These are phyloP conservation scores for Scleropages formosus DNA, from an alignment of 2,797 vertebrate genomes.

Conservation along the genomic window DNA sequence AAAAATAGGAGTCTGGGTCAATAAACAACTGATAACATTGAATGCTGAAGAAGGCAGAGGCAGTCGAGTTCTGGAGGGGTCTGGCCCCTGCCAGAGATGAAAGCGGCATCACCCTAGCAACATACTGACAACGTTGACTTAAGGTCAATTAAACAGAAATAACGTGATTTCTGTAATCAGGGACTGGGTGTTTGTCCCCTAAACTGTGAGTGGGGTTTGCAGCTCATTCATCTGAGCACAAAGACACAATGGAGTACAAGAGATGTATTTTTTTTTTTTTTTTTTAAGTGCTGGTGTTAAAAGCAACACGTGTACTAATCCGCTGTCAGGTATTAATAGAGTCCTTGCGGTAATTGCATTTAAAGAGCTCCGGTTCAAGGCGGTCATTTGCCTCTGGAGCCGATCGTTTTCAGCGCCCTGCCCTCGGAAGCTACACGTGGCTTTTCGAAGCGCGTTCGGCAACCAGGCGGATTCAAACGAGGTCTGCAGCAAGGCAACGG, in stretches of 20 bases:
- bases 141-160: not conserved
- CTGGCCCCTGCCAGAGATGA: not conserved
- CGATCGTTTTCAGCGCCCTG: no score
- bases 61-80: not conserved
- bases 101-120: not conserved
- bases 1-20: constrained; percentile 9
- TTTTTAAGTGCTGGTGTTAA: no score
- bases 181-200: not conserved
- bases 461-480: constrained; percentile 45
- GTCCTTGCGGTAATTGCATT: no score
- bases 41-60: not conserved
- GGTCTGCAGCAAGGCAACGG: no score
- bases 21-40: not conserved
- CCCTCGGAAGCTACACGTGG: no score
- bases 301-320: no score
- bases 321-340: no score
- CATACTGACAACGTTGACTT: constrained; percentile 7
- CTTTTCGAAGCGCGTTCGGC: constrained; percentile 28
- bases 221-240: not conserved
- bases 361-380: no score
- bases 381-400: no score
- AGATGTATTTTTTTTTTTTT: no score
- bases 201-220: not conserved
- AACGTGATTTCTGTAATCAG: not conserved
- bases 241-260: not conserved